Evolutionary conservation across 2,113 vertebrate species (phyloP).

Genomic region (Nematolebias whitei): DNA sequence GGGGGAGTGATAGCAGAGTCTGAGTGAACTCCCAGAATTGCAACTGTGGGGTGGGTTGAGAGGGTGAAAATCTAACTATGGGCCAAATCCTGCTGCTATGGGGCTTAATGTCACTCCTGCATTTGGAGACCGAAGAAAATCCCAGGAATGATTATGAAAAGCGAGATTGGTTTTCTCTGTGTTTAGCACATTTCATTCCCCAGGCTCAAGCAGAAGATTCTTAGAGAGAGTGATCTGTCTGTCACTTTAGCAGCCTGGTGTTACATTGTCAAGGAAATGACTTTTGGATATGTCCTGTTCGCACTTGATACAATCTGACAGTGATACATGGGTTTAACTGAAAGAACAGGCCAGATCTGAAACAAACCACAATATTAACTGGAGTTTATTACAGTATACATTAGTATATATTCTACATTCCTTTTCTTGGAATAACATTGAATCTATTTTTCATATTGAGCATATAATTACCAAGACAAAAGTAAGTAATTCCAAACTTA

Average conservation of each 20-base stretch:
- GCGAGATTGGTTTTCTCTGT: constrained; percentile 75
- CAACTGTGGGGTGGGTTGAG: constrained; percentile 47
- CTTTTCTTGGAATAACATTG: neutral
- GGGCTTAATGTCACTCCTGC: constrained; percentile 75
- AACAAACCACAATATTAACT: constrained; percentile 23
- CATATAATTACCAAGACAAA: no score
- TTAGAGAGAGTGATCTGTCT: constrained; percentile 60
- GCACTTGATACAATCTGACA: constrained; percentile 60
- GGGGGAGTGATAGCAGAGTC: constrained; percentile 30
- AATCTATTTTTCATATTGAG: neutral
- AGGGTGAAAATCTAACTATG: constrained; percentile 66
- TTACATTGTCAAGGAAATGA: constrained; percentile 68
- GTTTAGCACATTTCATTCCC: constrained; percentile 74
- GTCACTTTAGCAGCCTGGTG: constrained; percentile 60
- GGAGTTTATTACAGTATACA: constrained; percentile 13
- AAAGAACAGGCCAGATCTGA: constrained; percentile 32
- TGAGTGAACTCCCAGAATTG: constrained; percentile 56
- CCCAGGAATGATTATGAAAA: constrained; percentile 73
- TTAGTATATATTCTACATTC: neutral
- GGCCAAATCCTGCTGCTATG: constrained; percentile 59
- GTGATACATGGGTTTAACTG: constrained; percentile 49
- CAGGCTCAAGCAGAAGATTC: constrained; percentile 51
- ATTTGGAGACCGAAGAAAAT: constrained; percentile 68
- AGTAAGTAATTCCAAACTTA: no score
- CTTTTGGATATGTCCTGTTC: constrained; percentile 60